A percentile compares a stretch with the other conserved stretches of the same genome.
Conservation (phyloP, 1,140 invertebrate genomes). For the Leptinotarsa undecemlineata region DNA sequence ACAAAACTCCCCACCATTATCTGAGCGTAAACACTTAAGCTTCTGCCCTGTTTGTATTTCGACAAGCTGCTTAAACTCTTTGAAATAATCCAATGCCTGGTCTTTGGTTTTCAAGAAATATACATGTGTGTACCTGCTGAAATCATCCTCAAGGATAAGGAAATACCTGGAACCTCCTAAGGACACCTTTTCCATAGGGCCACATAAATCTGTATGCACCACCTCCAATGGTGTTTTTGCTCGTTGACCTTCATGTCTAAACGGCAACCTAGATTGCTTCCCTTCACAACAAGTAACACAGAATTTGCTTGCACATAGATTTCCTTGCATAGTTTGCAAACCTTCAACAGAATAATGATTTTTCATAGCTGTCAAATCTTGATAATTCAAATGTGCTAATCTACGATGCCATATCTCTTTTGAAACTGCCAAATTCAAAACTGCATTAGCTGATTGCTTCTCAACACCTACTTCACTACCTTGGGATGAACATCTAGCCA, state of each 20-base stretch:
- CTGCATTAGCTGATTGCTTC: constrained; percentile 19
- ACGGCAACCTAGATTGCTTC: constrained; percentile 46
- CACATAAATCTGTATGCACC: constrained; percentile 36
- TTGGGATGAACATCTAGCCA: constrained; percentile 31
- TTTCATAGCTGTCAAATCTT: constrained; percentile 32
- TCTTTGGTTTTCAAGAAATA: constrained; percentile 31
- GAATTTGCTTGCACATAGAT: constrained; percentile 19
- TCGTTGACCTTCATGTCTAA: constrained; percentile 35
- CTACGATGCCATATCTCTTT: constrained; percentile 39
- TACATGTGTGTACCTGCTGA: constrained; percentile 27
- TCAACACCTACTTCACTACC: constrained; percentile 33
- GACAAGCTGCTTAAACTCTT: constrained; percentile 29
- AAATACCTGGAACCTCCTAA: constrained; percentile 37
- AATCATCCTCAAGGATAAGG: constrained; percentile 26
- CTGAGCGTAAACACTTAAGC: constrained; percentile 27
- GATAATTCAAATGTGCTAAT: constrained; percentile 47
- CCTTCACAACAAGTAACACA: constrained; percentile 49
- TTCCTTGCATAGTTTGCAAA: constrained; percentile 11
- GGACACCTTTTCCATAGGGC: constrained; percentile 27
- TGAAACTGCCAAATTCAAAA: too few species aligned
- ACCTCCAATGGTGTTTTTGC: constrained; percentile 45
- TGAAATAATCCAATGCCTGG: constrained; percentile 25
- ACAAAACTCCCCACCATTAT: constrained; percentile 44
- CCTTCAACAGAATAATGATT: constrained; percentile 12
- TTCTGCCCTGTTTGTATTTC: constrained; percentile 26